Evolutionary conservation across 2,888 invertebrate genomes (phyloP).

Genomic region (Dendrolimus pini): DNA sequence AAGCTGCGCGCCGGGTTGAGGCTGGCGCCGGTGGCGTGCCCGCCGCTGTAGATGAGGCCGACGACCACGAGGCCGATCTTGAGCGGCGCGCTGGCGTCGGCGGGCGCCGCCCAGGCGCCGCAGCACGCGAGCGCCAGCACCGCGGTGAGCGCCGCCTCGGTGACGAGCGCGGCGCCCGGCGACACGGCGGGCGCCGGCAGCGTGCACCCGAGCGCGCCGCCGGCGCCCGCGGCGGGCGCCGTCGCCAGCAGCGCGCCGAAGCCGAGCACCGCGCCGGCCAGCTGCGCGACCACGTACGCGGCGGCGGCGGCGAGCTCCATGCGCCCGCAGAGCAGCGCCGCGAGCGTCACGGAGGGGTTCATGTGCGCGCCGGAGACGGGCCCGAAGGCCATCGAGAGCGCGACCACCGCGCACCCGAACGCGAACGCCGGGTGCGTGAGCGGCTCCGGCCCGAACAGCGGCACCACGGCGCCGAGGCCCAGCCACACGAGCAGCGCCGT

Average conservation of each 20-base stretch:
- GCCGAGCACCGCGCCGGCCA: conserved; percentile 41
- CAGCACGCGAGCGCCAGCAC: conserved; percentile 23
- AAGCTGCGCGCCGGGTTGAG: conserved; percentile 84
- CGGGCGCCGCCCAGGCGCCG: conserved; percentile 37
- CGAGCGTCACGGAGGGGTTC: conserved; percentile 86
- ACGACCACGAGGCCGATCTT: conserved; percentile 55
- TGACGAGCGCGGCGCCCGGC: conserved; percentile 14
- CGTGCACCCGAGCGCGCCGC: conserved; percentile 8
- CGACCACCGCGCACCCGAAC: conserved; percentile 53
- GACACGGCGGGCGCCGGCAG: conserved; percentile 10
- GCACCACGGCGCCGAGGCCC: conserved; percentile 42
- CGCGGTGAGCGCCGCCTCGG: conserved; percentile 25
- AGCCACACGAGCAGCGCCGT: conserved; percentile 60
- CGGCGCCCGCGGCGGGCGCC: conserved; percentile 16
- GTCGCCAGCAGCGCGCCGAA: conserved; percentile 36
- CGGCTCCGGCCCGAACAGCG: conserved; percentile 18
- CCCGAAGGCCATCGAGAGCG: conserved; percentile 71
- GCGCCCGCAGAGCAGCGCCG: conserved; percentile 74
- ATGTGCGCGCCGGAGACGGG: conserved; percentile 86
- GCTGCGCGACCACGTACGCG: conserved; percentile 44
- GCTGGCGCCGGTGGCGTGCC: conserved; percentile 81
- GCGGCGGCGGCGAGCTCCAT: conserved; percentile 44
- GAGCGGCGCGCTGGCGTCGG: conserved; percentile 36
- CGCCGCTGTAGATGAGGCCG: conserved; percentile 55
- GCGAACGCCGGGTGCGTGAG: conserved; percentile 50